Conservation (phyloP, 2,797 vertebrate genomes). For the Furcifer pardalis region DNA sequence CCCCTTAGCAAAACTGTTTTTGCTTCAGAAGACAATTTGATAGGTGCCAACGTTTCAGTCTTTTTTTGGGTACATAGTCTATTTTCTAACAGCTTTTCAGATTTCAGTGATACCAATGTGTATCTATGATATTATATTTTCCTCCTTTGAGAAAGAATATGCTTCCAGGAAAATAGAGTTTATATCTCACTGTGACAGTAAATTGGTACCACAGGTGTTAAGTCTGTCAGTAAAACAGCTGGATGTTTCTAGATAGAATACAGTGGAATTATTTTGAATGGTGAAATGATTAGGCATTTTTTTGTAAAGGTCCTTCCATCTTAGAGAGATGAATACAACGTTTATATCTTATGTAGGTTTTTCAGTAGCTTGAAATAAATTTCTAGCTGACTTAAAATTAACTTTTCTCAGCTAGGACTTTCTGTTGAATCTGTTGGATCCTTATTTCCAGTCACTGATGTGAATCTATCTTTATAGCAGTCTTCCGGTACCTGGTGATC, state of each 20-base stretch:
- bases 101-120: background rate
- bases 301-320: background rate
- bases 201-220: background rate
- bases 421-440: no score
- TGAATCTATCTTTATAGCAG: background rate
- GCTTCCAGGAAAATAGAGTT: background rate
- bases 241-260: background rate
- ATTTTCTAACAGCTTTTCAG: background rate
- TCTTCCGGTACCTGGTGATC: background rate
- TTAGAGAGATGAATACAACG: background rate
- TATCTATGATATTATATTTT: background rate
- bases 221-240: background rate
- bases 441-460: background rate
- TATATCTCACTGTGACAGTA: background rate
- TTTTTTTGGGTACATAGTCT: background rate
- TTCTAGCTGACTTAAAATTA: background rate
- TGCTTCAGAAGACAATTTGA: background rate
- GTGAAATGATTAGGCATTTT: background rate
- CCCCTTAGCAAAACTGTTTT: background rate
- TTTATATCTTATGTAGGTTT: background rate
- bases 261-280: background rate
- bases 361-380: background rate
- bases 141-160: background rate
- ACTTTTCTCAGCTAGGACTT: no score
- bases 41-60: background rate